These are phyloP conservation scores for Hypocryptadius cinnamomeus DNA, from an alignment of 2,113 vertebrate genomes.

Conservation along the genomic window DNA sequence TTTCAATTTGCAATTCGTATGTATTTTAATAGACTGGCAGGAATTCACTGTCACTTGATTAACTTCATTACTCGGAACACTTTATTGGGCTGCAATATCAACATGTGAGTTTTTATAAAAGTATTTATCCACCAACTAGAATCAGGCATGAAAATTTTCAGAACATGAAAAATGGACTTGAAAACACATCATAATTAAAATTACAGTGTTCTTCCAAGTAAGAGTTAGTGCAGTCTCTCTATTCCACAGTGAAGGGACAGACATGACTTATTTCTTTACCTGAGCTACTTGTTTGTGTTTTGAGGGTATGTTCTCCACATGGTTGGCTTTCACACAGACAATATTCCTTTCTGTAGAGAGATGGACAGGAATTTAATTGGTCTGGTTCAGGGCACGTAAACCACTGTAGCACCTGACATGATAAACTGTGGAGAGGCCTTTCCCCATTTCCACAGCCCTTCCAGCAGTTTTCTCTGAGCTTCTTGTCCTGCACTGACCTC, in stretches of 20 bases:
- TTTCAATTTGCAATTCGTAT: background rate
- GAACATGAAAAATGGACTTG: background rate
- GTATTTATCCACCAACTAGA: background rate
- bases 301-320: slow-evolving; percentile 75
- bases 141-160: background rate
- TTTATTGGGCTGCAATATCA: background rate
- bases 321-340: slow-evolving; percentile 72
- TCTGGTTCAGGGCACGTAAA: background rate
- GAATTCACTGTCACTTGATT: background rate
- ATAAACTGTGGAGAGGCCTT: background rate
- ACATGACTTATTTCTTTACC: slow-evolving; percentile 21
- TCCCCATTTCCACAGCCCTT: background rate
- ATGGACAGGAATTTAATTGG: background rate
- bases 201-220: background rate
- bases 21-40: background rate
- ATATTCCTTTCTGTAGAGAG: slow-evolving; percentile 64
- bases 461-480: background rate
- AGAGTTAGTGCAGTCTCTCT: background rate
- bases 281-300: slow-evolving; percentile 79
- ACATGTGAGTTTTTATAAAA: background rate
- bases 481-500: slow-evolving; percentile 17
- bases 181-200: background rate
- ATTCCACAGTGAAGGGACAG: background rate
- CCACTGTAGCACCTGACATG: background rate
- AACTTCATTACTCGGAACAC: background rate